These are phyloP conservation scores for Agrochola macilenta DNA, from an alignment of 2,888 invertebrate species.

Conservation along the genomic window DNA sequence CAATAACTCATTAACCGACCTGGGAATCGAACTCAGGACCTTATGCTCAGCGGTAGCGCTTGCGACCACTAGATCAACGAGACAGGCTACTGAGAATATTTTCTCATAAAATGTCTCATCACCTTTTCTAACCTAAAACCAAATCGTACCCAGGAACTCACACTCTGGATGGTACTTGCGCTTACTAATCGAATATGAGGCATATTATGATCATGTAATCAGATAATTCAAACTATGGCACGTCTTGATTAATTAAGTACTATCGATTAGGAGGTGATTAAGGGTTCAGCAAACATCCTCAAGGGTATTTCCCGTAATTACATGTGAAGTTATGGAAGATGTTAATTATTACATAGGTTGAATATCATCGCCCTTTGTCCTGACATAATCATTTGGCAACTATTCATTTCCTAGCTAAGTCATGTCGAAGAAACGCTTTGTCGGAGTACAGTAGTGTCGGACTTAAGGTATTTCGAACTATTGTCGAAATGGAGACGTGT, in stretches of 20 bases:
- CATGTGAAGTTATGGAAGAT: slow-evolving; percentile 12
- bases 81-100: not conserved
- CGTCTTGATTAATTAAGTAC: slow-evolving; percentile 23
- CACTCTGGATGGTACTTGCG: not conserved
- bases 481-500: too few relatives aligned
- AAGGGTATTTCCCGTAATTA: slow-evolving; percentile 8
- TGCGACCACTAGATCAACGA: too few relatives aligned
- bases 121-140: not conserved
- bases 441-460: too few relatives aligned
- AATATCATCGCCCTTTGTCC: not conserved
- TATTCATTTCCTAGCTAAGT: too few relatives aligned
- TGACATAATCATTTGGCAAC: slow-evolving; percentile 20
- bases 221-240: not conserved
- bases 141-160: not conserved
- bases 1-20: too few relatives aligned
- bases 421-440: too few relatives aligned
- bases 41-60: too few relatives aligned
- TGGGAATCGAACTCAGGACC: too few relatives aligned
- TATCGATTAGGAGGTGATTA: slow-evolving; percentile 19
- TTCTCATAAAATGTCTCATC: not conserved
- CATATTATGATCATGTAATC: slow-evolving; percentile 1
- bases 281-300: slow-evolving; percentile 6
- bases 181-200: not conserved
- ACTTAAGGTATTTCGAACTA: too few relatives aligned
- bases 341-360: not conserved